A percentile compares a stretch with the other conserved stretches of the same genome.
phyloP scores from a whole-genome alignment of 2,797 vertebrate genomes.

The Sebastes wilsoni region DNA sequence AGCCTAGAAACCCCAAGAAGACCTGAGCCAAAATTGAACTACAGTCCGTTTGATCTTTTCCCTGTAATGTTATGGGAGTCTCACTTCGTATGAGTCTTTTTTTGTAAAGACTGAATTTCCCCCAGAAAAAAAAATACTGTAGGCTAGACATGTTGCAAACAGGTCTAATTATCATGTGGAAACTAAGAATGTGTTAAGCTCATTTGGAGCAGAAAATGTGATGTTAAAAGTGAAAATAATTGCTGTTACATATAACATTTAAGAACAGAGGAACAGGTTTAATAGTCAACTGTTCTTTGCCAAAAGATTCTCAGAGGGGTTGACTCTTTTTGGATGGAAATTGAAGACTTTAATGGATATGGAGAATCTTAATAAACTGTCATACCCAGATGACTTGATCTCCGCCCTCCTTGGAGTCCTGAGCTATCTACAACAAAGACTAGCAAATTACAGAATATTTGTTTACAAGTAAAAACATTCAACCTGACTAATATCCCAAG shows the following conservation, averaged over 20 bases:
- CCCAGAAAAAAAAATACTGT: background rate
- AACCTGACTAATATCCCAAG: background rate
- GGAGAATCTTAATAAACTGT: background rate
- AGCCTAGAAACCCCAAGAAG: background rate
- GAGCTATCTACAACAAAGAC: background rate
- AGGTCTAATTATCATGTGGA: background rate
- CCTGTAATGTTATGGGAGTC: background rate
- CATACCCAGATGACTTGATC: background rate
- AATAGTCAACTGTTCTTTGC: background rate
- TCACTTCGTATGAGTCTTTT: background rate
- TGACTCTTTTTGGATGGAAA: background rate
- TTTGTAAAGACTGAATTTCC: background rate
- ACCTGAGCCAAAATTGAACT: slow-evolving; percentile 6
- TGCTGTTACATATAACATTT: background rate
- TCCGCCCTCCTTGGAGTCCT: background rate
- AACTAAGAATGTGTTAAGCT: too few relatives aligned
- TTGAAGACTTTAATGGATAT: background rate
- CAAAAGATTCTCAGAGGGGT: background rate
- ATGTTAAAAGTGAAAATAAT: background rate
- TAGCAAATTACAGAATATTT: background rate
- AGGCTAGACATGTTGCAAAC: background rate
- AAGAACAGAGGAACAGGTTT: background rate
- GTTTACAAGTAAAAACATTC: background rate
- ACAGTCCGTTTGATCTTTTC: background rate
- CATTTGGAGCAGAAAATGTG: background rate